Evolutionary conservation across 2,113 vertebrate species (phyloP), one percentile per base, ranked within the genome.

Genomic region (Limanda limanda): DNA sequence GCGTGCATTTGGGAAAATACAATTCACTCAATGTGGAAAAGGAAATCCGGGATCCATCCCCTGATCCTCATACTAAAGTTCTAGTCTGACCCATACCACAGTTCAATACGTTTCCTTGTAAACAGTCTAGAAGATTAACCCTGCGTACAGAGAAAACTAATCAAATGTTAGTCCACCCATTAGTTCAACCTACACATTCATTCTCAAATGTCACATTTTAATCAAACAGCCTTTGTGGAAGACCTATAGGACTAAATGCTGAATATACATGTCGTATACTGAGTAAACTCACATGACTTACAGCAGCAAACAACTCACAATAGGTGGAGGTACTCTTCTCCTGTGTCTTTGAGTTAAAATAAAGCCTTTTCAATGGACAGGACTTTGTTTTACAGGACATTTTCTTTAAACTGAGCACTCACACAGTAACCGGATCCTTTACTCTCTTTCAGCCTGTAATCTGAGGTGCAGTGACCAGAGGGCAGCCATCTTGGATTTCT

Each of bases 401-500:
- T 75, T 57, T 58, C 5, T 68, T 31, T 25, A 23, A 21, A 73
- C 23, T 54, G 15, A 27, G 20, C 69, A 55, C 67, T 81, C 47
- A 45, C 21, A 74, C 25, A 9, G 79, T 74, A 89, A 91, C 63
- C 58, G 59, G 82, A 88, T 71, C 78, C 71, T 63, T 78, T 86
- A 76, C 72, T 72, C 80, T 87, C 71, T 78, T 86, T 88, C 71
- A 83, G 66, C 52, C 66, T 75, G 87, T 91, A 92, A 91, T 75
- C 18, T 65, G 85, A 90, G 83, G 78, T 83, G 68, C 51, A 73
- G 24, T 15, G 12, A 68, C 18, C 57, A 78, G 64, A 89, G 65
- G 76, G 70, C 62, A 74, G 85, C 68, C 89, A 92, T 90, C 86
- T 90, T 92, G 78, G 67, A 84, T 83, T 77, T 91, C 92, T 92